Base-by-base conservation (phyloP, 2,888 invertebrate genomes). In the Melieria omissa region DNA sequence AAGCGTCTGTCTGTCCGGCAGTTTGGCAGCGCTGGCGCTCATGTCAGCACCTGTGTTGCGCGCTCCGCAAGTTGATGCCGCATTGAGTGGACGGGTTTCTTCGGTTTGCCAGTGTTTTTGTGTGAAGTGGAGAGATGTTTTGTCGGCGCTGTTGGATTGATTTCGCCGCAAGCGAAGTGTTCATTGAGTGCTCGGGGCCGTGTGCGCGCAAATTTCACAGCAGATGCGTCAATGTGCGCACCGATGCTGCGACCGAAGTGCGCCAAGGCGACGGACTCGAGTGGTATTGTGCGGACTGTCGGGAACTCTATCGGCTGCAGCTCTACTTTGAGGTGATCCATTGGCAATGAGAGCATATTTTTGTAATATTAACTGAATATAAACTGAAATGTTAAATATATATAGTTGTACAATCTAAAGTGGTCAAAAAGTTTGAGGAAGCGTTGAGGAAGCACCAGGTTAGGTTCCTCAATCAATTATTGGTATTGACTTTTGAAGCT, bases 131-230 rank as follows among this genome's bases (percentile, higher is more conserved):
- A 58, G 16, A 74, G 75, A 83, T 85, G 82, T 86, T 86, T 78
- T 86, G 86, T 80, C 84, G 83, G 74, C 85, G 82, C 78, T 86
- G 86, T 72, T 85, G 86, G 86, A 83, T 86, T 79, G 85, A 86
- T 83, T 86, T 86, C 70, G 78, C 76, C 70, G 74, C 78, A 75
- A 77, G 68, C 64, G 84, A 82, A 68, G 57, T 76, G 49, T 80
- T 74, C 70, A 75, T 85, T 61, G 80, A 78, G 71, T 86, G 86
- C 76, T 80, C 81, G 44, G 86, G 86, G 47, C 85, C 85, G 49
- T 86, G 86, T 74, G 82, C 79, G 10, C 79, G 81, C 73, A 75
- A 78, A 47, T 85, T 80, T 77, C 86, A 86, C 72, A 80, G 79
- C 72, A 82, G 81, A 72, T 86, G 86, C 77, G 82, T 81, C 74